Percentiles rank a stretch among this genome's conserved stretches.
These are phyloP conservation scores for Cabera pusaria DNA, from an alignment of 2,888 invertebrate species.

Conservation along the genomic window DNA sequence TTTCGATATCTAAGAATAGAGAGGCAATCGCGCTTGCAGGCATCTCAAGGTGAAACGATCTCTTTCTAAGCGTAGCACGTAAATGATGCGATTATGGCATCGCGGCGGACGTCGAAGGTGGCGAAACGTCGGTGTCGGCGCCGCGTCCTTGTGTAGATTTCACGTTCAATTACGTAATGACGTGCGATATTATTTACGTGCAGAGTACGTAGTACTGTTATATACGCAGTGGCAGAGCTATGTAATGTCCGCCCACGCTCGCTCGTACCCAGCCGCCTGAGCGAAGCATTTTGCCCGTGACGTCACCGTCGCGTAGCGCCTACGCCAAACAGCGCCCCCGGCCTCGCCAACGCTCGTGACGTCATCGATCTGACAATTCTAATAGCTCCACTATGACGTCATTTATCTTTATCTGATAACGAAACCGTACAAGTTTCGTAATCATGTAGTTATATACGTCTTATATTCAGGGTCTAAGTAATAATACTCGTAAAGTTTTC, in stretches of 20 bases:
- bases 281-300: slow-evolving; percentile 67
- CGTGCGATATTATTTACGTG: slow-evolving; percentile 62
- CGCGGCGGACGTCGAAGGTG: slow-evolving; percentile 58
- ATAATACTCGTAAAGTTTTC: no score
- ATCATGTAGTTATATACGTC: no score
- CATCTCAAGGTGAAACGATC: slow-evolving; percentile 77
- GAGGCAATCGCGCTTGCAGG: slow-evolving; percentile 63
- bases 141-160: slow-evolving; percentile 75
- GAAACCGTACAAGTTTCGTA: slow-evolving; percentile 8
- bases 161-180: slow-evolving; percentile 73
- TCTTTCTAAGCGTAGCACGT: slow-evolving; percentile 75
- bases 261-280: slow-evolving; percentile 34
- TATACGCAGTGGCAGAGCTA: no score
- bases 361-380: slow-evolving; percentile 53
- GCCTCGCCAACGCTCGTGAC: slow-evolving; percentile 63
- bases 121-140: slow-evolving; percentile 60
- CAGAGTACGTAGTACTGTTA: slow-evolving; percentile 32
- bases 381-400: slow-evolving; percentile 57
- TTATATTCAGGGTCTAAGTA: no score
- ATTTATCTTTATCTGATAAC: slow-evolving; percentile 42
- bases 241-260: slow-evolving; percentile 44
- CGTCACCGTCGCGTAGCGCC: slow-evolving; percentile 71
- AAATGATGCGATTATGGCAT: slow-evolving; percentile 75
- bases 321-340: slow-evolving; percentile 43
- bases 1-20: slow-evolving; percentile 73